Evolutionary conservation across 2,888 invertebrate genomes (phyloP), one percentile per base, ranked within the genome.

Genomic region (Entomobrya multifasciata): DNA sequence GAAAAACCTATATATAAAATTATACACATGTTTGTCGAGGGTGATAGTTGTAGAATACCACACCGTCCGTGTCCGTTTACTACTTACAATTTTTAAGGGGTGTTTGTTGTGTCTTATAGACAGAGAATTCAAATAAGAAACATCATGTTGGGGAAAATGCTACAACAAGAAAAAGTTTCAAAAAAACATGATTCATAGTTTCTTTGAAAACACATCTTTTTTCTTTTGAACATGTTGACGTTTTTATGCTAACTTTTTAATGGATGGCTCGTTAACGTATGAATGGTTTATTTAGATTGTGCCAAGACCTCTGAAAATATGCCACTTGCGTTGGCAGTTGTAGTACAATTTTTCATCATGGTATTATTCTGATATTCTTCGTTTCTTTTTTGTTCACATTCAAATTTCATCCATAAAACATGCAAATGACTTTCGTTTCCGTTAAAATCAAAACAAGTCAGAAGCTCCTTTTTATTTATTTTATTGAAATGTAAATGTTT

Each of bases 401-500:
- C 52, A 60, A 25, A 36, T 36, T 8, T 36, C 36, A 4, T 36
- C 5, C 36, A 36, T 36, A 36, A 36, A 47, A 44, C 8, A 11
- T 72, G 47, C 47, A 25, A 57, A 44, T 62, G 62, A 62, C 27
- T 65, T 78, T 76, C 36, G 13, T 62, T 62, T 78, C 47, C 62
- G 17, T 65, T 11, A 41, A 62, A 10, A 47, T 22, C 30, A 47
- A 5, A 60, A 41, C 74, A 76, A 17, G n/a, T n/a, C n/a, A n/a
- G n/a, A n/a, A n/a, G n/a, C n/a, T n/a, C n/a, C n/a, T n/a, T 36
- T 36, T 36, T 36, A 36, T 36, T 36, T 36, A 36, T 36, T 36
- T 8, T 36, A 8, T 6, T 8, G 36, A 95, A 52, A 52, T 52
- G 52, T 52, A 17, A 17, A 17, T 52, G 52, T 52, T 52, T 22